Conservation (phyloP, 2,888 invertebrate genomes). For the Drosophila austrosaltans region DNA sequence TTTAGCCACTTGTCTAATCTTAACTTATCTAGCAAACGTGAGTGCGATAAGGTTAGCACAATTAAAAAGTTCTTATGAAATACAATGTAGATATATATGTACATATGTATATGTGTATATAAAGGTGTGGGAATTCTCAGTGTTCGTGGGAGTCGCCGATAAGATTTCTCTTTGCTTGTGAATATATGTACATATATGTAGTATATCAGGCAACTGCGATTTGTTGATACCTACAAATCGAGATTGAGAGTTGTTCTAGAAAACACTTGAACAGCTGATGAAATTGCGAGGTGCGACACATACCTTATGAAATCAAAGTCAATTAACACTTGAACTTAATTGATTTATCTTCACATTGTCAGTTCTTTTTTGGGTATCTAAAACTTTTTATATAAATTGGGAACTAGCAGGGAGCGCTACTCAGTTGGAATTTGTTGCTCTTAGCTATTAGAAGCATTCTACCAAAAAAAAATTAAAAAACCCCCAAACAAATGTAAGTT, state of each 20-base stretch:
- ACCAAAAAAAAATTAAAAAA: neutral
- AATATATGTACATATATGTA: neutral
- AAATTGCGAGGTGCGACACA: conserved; percentile 3
- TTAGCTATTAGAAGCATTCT: conserved; percentile 20
- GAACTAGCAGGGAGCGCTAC: neutral
- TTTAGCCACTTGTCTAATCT: neutral
- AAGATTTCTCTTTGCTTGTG: neutral
- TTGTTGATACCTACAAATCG: neutral
- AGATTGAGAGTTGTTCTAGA: neutral
- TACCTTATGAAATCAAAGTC: neutral
- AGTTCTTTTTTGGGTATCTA: neutral
- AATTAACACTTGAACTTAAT: conserved; percentile 50
- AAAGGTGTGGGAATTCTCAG: neutral
- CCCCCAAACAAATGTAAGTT: conserved; percentile 3
- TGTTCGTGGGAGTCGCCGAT: neutral
- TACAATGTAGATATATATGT: neutral
- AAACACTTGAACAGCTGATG: neutral
- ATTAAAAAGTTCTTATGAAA: neutral
- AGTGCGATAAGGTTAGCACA: neutral
- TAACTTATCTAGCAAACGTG: conserved; percentile 5
- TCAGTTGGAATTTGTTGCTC: conserved; percentile 39
- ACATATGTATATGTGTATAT: too few relatives aligned
- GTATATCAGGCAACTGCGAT: neutral
- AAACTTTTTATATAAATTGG: conserved; percentile 14
- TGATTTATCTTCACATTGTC: conserved; percentile 19